Percentiles rank a stretch among this genome's conserved stretches.
phyloP scores from a whole-genome alignment of 2,797 vertebrate genomes.

The Dendrocincla fuliginosa region DNA sequence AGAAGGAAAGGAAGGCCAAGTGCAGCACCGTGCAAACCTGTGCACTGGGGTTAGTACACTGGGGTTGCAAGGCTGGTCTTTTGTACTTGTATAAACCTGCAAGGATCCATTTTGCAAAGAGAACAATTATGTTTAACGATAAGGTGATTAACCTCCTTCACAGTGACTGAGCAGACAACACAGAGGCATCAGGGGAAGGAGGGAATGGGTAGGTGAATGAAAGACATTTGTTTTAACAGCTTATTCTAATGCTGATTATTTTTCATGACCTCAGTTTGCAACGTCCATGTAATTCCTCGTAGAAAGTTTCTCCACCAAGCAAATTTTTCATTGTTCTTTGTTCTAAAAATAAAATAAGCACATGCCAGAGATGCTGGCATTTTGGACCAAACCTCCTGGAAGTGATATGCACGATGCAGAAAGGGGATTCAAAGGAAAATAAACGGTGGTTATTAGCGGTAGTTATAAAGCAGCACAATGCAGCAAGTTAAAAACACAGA shows the following conservation, averaged over 20 bases:
- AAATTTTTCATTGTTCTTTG: constrained; percentile 9
- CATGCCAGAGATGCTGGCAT: background rate
- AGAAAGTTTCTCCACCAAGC: constrained; percentile 39
- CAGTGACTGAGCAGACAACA: background rate
- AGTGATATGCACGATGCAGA: background rate
- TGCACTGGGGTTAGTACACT: background rate
- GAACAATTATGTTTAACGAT: background rate
- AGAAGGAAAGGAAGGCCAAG: background rate
- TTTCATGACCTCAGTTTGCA: constrained; percentile 27
- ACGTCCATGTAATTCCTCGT: constrained; percentile 74
- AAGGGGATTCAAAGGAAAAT: background rate
- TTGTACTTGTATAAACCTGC: background rate
- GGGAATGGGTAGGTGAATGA: background rate
- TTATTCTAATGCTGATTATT: background rate
- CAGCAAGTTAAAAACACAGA: constrained; percentile 29
- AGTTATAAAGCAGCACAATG: constrained; percentile 13
- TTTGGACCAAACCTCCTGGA: background rate
- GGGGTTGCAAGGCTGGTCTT: background rate
- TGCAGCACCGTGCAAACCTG: background rate
- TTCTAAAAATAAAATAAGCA: constrained; percentile 45
- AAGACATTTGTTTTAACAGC: background rate
- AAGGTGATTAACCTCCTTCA: background rate
- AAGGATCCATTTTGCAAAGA: background rate
- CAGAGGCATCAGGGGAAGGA: background rate
- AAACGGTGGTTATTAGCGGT: fast-evolving